Evolutionary conservation across 2,113 vertebrate species (phyloP), one percentile per base, ranked within the genome.

Genomic region (Gadus chalcogrammus): DNA sequence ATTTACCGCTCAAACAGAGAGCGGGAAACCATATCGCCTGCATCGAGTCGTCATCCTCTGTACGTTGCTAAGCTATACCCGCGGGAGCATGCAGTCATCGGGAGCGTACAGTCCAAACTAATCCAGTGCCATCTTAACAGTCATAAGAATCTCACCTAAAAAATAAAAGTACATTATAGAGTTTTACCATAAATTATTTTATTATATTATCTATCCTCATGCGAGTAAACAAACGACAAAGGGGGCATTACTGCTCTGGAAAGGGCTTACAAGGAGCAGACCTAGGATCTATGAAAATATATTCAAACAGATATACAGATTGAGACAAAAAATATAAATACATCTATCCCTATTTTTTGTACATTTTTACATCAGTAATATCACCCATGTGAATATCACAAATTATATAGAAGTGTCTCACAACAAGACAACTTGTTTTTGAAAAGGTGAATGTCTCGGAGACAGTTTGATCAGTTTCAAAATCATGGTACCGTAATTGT

Each of bases 261-360:
- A 80, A 66, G 70, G 70, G 75, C 55, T 65, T 59, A 48, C 65
- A 87, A 74, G 68, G 79, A 71, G 78, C 80, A 71, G 72, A 73
- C 76, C 84, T 85, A 85, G 75, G 76, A 85, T 87, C 87, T 90
- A 87, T 88, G 87, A 89, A 92, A 91, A 90, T 90, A 90, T 85
- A 85, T 83, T 89, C 81, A 85, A 58, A 92, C 84, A 86, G 83
- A 91, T 89, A 87, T 88, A 85, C 83, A 90, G 69, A 82, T 86
- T 79, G 80, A 84, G 74, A 90, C 82, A 86, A 90, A 90, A 84
- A 89, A 89, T 90, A 91, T 83, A 88, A 86, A 84, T 91, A 90
- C 85, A 89, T 86, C 83, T 88, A 82, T 79, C 88, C 81, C 38
- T 87, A 85, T 89, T 78, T 83, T 48, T 79, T 87, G 55, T 85